Evolutionary conservation across 2,888 invertebrate genomes (phyloP), one percentile per base, ranked within the genome.

Genomic region (Drosophila nigricruria): DNA sequence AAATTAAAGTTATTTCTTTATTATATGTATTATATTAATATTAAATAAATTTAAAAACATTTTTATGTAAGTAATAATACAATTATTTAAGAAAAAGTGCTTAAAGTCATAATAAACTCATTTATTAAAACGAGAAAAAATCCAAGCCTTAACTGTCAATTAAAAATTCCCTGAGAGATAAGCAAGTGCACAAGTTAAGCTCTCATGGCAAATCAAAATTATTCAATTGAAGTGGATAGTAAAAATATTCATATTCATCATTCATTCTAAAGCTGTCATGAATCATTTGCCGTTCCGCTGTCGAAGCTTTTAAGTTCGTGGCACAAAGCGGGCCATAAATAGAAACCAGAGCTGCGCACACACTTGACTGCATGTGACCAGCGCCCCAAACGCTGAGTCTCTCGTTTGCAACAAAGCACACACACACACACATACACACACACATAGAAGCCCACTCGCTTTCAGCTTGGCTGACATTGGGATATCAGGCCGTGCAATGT

Each of bases 401-500:
- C 20, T 23, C 38, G 38, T 23, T 42, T 47, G 25, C 38, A 50
- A 23, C 32, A 5, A 47, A n/a, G 9, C 30, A 18, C 16, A 30
- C 23, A 14, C 5, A 23, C 23, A 14, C 5, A 20, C 32, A 32
- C 20, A n/a, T 3, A 20, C 25, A 16, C 25, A 16, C 3, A n/a
- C 20, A n/a, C 1, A 20, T 23, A 30, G n/a, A 32, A 14, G 0
- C 16, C 27, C 18, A 14, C 3, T 32, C 30, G 32, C 16, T 25
- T 16, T 6, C 14, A 10, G 4, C 36, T 9, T 18, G n/a, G 32
- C 30, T 63, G 62, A 49, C 49, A 59, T 43, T 59, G 59, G 50
- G 52, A 52, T 63, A 62, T 62, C 74, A 53, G 54, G 45, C 67
- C 47, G 23, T 67, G 75, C 87, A 78, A 82, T 86, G 81, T 88